phyloP scores from a whole-genome alignment of 2,797 vertebrate species.

The Clarias fuscus region DNA sequence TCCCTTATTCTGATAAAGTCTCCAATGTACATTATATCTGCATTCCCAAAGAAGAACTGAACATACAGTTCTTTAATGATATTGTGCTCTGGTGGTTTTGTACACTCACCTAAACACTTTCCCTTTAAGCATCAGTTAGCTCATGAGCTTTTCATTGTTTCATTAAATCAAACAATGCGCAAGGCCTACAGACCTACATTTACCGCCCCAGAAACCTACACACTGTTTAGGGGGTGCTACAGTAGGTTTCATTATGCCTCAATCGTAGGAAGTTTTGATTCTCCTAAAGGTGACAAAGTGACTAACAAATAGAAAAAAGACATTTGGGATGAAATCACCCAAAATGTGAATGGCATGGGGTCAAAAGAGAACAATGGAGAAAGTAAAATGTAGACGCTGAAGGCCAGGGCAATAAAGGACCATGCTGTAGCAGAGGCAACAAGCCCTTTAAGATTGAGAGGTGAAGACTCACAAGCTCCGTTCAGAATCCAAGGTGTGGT shows the following conservation, averaged over 20 bases:
- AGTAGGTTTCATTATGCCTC: not conserved
- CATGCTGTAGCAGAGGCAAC: not conserved
- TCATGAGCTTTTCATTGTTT: too few species aligned
- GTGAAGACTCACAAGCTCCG: not conserved
- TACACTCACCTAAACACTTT: not conserved
- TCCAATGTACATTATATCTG: not conserved
- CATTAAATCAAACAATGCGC: too few species aligned
- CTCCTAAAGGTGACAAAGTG: not conserved
- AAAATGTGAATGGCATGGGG: constrained; percentile 8
- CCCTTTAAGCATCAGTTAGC: too few species aligned
- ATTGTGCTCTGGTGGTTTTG: not conserved
- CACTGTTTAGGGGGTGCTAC: not conserved
- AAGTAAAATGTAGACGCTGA: constrained; percentile 34
- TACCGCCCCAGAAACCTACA: not conserved
- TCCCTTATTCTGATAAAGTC: not conserved
- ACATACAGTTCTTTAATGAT: not conserved
- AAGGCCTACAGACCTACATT: not conserved
- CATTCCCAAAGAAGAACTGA: not conserved
- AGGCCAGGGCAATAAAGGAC: constrained; percentile 6
- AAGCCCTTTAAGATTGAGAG: constrained; percentile 5
- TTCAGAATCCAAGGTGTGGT: constrained; percentile 29
- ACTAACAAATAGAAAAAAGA: not conserved
- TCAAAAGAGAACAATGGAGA: constrained; percentile 21
- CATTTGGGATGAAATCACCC: constrained; percentile 13
- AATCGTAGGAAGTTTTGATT: not conserved